Evolutionary conservation across 2,888 invertebrate genomes (phyloP), one percentile per base, ranked within the genome.

Genomic region (Dryobotodes eremita): DNA sequence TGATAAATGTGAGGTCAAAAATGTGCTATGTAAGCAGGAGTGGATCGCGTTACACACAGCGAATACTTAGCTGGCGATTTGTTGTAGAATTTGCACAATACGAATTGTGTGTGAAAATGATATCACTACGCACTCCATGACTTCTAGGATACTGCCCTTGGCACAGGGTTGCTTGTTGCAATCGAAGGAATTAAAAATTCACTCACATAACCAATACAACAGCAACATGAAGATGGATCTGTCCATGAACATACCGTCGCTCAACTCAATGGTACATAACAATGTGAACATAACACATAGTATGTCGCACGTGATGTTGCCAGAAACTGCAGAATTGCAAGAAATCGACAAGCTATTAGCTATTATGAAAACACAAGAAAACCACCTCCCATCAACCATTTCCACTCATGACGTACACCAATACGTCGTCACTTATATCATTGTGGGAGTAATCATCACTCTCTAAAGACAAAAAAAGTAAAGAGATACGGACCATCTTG

Each of bases 221-320:
- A 65, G 42, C 64, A 46, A 65, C 42, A 65, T 65, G 42, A 65
- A 65, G 42, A 65, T 65, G 65, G 46, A 65, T n/a, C 65, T 46
- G n/a, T 15, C 65, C 15, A 65, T 46, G 65, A 65, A 65, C 0
- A 46, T 65, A 65, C 65, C 42, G 15, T 65, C 42, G 7, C 42
- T 65, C 15, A 46, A 46, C 46, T 46, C 46, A n/a, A n/a, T 46
- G 65, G 46, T 65, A 65, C 46, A 65, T n/a, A 65, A 46, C 46
- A 46, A 46, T n/a, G 46, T 65, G n/a, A 46, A 65, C 23, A 46
- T 17, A 65, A 65, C 42, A 42, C 42, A 42, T 42, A 42, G 5
- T 42, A 5, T n/a, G n/a, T n/a, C n/a, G n/a, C n/a, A n/a, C n/a
- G n/a, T n/a, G n/a, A n/a, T n/a, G n/a, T n/a, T n/a, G n/a, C n/a